A percentile compares a stretch with the other conserved stretches of the same genome.
Evolutionary conservation across 1,140 invertebrate genomes (phyloP).

Genomic region (Chrysoperla carnea): DNA sequence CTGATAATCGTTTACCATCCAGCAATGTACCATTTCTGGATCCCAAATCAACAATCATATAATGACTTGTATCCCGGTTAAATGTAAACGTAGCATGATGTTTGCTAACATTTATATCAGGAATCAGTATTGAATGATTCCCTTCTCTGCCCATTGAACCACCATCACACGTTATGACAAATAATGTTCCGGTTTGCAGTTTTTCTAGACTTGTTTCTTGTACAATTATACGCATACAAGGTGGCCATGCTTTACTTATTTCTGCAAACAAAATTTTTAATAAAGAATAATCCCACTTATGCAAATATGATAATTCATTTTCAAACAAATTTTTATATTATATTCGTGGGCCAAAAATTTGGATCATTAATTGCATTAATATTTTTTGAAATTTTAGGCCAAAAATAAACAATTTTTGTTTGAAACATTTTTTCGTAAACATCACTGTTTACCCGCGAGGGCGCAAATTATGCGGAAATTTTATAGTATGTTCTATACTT

Average conservation of each 20-base stretch:
- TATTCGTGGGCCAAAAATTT: no score
- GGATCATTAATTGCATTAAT: no score
- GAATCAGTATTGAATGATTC: constrained; percentile 53
- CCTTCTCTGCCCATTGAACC: constrained; percentile 72
- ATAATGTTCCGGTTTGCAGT: constrained; percentile 58
- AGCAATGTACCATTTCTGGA: constrained; percentile 76
- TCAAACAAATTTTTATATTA: no score
- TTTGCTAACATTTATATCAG: constrained; percentile 59
- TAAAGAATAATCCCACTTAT: no score
- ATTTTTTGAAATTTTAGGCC: no score
- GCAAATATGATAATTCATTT: no score
- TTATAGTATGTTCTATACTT: no score
- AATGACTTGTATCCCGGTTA: constrained; percentile 36
- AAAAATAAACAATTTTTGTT: no score
- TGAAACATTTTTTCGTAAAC: no score
- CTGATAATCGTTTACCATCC: constrained; percentile 58
- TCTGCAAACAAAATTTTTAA: constrained; percentile 30
- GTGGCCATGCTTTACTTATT: constrained; percentile 53
- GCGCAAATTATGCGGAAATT: no score
- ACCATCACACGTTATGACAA: constrained; percentile 72
- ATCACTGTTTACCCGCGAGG: no score
- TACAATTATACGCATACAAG: constrained; percentile 76
- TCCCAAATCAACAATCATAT: constrained; percentile 60
- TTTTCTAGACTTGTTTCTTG: constrained; percentile 46
- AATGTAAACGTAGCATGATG: constrained; percentile 58